Evolutionary conservation across 2,888 invertebrate genomes (phyloP), one percentile per base, ranked within the genome.

Genomic region (Papilio elwesi): DNA sequence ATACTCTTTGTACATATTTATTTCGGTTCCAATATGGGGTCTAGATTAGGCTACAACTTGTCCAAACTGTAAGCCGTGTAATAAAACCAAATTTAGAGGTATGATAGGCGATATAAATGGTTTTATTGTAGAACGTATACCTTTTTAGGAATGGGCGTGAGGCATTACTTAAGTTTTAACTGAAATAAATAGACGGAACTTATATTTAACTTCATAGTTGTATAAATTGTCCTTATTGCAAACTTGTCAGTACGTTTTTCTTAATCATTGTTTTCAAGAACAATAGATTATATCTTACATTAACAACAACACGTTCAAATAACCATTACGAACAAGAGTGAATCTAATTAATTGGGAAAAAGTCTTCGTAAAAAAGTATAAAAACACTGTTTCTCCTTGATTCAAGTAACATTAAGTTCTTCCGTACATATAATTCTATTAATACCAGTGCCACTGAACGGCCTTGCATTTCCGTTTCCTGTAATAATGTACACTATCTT

Each of bases 31-130:
- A 57, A 12, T 36, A 57, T 36, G n/a, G 36, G 12, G 38, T n/a
- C n/a, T 26, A 38, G 38, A n/a, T 59, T 59, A 59, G 59, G 59
- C n/a, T 38, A 55, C 7, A 66, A 43, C 43, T 68, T 55, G 8
- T 36, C 36, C 43, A 12, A 38, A 53, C 47, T 15, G 12, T n/a
- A 47, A 67, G 9, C 15, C 53, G 11, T 1, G 11, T 52, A 43
- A 55, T 52, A 55, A 59, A 57, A 47, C 36, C 68, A 48, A 68
- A 59, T 48, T 26, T 49, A 49, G 57, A 57, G 6, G 26, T 15
- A 11, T 66, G 38, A n/a, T 49, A 49, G 51, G 10, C 6, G 57
- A 65, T 65, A 66, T 51, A 71, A 57, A 71, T 71, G 66, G 66
- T 55, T 49, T 55, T 57, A 66, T 49, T 49, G 71, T 57, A 36